Evolutionary conservation across 2,113 vertebrate genomes (phyloP).

Genomic region (Lophura nycthemera): DNA sequence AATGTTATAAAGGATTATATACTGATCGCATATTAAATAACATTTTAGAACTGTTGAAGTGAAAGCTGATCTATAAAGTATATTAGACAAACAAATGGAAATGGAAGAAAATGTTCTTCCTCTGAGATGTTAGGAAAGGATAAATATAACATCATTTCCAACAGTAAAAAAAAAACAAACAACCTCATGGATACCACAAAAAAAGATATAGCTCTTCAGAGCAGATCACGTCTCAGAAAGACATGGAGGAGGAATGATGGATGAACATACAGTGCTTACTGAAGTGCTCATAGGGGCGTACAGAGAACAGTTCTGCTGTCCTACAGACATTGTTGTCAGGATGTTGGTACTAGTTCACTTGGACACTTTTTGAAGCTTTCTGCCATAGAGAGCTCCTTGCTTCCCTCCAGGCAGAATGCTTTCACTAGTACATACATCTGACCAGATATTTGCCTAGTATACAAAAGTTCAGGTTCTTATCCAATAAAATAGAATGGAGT

Average conservation of each 20-base stretch:
- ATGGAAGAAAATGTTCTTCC: not conserved
- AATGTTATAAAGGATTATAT: not conserved
- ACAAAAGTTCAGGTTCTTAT: not conserved
- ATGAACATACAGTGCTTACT: not conserved
- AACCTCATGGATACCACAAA: not conserved
- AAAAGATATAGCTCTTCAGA: not conserved
- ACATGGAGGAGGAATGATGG: not conserved
- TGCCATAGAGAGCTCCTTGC: not conserved
- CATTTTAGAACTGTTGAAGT: not conserved
- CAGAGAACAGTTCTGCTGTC: not conserved
- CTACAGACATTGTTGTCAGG: rapidly evolving
- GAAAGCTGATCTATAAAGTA: not conserved
- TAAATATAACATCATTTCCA: not conserved
- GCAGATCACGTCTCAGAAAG: not conserved
- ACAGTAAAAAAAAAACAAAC: not conserved
- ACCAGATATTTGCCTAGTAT: not conserved
- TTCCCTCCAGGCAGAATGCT: not conserved
- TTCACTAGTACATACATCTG: not conserved
- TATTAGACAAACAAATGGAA: not conserved
- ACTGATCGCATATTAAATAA: not conserved
- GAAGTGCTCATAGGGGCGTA: not conserved
- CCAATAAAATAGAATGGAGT: not conserved
- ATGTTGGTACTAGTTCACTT: not conserved
- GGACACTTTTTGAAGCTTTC: not conserved
- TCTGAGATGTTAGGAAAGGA: not conserved